phyloP scores from a whole-genome alignment of 2,797 vertebrate species.

The Lepus townsendii region DNA sequence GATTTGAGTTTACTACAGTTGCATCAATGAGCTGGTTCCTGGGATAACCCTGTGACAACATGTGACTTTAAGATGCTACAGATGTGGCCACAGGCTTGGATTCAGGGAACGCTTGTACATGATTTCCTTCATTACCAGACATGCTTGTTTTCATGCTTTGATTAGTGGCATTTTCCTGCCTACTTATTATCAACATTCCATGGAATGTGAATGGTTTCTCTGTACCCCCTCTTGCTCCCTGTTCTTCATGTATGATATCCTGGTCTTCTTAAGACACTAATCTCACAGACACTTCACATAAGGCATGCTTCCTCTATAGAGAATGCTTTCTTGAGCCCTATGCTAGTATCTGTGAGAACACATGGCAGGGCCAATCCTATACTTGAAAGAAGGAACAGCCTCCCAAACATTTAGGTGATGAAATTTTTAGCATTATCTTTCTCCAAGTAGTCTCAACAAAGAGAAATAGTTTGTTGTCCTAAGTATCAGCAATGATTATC shows the following conservation, averaged over 20 bases:
- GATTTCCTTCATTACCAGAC: constrained; percentile 20
- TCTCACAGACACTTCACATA: background rate
- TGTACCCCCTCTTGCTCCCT: background rate
- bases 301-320: background rate
- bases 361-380: background rate
- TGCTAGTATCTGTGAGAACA: background rate
- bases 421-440: constrained; percentile 21
- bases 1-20: constrained; percentile 21
- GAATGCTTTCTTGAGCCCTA: background rate
- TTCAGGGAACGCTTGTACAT: constrained; percentile 81
- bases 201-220: background rate
- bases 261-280: constrained; percentile 12
- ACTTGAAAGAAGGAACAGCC: background rate
- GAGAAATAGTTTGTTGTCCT: constrained; percentile 38
- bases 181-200: constrained; percentile 30
- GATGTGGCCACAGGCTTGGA: constrained; percentile 79
- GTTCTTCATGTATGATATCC: background rate
- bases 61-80: constrained; percentile 73
- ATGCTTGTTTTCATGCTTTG: constrained; percentile 79
- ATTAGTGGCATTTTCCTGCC: constrained; percentile 52
- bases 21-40: constrained; percentile 73
- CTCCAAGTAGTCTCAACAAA: constrained; percentile 32
- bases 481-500: constrained; percentile 55
- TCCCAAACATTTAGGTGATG: constrained; percentile 20
- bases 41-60: constrained; percentile 75